Conservation (phyloP, 2,888 invertebrate species). For the Listrodromus nycthemerus region DNA sequence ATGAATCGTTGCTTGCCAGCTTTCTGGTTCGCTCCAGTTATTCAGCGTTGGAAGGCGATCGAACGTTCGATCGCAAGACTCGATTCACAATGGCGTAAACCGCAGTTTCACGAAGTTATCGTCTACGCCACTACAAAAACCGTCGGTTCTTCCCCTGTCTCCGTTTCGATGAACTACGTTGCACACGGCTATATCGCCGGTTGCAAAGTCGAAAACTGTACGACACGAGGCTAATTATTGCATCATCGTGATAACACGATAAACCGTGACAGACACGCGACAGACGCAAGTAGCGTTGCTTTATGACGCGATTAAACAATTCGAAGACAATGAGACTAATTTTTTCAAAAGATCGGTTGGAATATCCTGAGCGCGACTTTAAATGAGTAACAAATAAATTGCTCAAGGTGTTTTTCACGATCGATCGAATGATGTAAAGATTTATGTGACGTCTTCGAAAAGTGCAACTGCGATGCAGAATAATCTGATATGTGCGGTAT, state of each 20-base stretch:
- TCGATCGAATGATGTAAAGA: background rate
- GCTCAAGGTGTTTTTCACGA: background rate
- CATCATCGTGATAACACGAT: constrained; percentile 28
- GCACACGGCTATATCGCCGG: background rate
- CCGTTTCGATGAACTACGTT: background rate
- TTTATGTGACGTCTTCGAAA: background rate
- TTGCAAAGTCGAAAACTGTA: constrained; percentile 21
- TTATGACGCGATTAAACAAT: constrained; percentile 15
- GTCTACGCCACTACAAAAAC: background rate
- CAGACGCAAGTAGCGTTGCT: constrained; percentile 2
- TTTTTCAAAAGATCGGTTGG: background rate
- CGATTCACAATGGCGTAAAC: constrained; percentile 18
- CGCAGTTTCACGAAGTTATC: constrained; percentile 15
- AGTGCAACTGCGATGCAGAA: background rate
- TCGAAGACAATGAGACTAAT: background rate
- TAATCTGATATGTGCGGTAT: background rate
- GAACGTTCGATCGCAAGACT: constrained; percentile 26
- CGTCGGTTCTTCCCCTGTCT: constrained; percentile 8
- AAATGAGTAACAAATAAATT: background rate
- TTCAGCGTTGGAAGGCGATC: constrained; percentile 30
- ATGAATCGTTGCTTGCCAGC: constrained; percentile 40
- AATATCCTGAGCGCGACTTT: background rate
- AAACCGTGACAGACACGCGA: background rate
- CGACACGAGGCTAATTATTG: constrained; percentile 33
- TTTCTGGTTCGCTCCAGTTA: constrained; percentile 53